Percentiles rank a stretch among this genome's conserved stretches.
Conservation (phyloP, 2,888 invertebrate genomes). For the Lasioglossum oenotherae region DNA sequence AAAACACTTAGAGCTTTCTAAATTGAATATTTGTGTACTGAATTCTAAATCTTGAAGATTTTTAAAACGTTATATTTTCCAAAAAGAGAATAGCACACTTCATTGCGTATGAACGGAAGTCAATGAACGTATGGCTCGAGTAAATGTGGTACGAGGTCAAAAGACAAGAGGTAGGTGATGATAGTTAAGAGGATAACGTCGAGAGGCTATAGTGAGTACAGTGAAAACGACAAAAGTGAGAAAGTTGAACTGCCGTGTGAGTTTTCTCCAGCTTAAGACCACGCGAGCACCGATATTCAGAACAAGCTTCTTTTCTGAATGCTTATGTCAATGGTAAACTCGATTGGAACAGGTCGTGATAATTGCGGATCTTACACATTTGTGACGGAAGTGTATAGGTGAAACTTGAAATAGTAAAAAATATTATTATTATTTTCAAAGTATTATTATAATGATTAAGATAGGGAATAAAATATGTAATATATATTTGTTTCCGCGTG, state of each 20-base stretch:
- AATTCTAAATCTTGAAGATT: not conserved
- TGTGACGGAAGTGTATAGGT: not conserved
- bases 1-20: no score
- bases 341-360: not conserved
- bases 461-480: not conserved
- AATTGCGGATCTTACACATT: not conserved
- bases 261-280: constrained; percentile 4
- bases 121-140: constrained; percentile 33
- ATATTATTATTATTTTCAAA: not conserved
- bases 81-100: not conserved
- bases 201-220: constrained; percentile 4
- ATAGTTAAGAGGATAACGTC: constrained; percentile 33
- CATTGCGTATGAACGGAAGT: not conserved
- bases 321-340: not conserved
- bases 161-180: constrained; percentile 40
- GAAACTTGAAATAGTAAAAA: not conserved
- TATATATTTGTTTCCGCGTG: not conserved
- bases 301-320: not conserved
- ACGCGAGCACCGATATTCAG: not conserved
- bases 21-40: not conserved
- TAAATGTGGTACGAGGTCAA: constrained; percentile 53
- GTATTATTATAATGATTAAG: not conserved
- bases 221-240: constrained; percentile 6
- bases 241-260: constrained; percentile 12
- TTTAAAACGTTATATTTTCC: not conserved